Base-by-base conservation (phyloP, 1,140 invertebrate genomes). In the Drosophila persimilis region DNA sequence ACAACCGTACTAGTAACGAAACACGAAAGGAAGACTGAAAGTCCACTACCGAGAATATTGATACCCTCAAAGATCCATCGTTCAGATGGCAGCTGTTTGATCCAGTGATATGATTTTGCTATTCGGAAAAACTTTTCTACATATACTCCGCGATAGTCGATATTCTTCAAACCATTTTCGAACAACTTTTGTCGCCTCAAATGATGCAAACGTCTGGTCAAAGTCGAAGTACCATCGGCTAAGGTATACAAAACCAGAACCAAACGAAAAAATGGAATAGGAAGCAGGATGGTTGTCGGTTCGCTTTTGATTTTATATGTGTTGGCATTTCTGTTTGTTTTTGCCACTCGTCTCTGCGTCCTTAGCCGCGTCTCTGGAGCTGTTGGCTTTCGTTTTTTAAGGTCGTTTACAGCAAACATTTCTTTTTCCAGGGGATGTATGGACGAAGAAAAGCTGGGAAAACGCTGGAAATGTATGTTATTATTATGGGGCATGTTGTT, bases 401-500 rank as follows among this genome's bases (percentile, higher is more conserved):
- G 83, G 84, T 88, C 83, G 83, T 88, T 88, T 88, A 88, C 83
- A 79, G 79, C 81, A 85, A 85, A 85, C 81, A 85, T 78, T 88
- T 78, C 55, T 69, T 81, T 63, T 26, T 24, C 58, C 22, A 24
- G 24, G 31, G 41, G 22, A 13, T 8, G 43, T 7, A 52, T 35
- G 17, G 22, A 26, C 31, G 24, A 41, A 39, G 50, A 20, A 11
- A 47, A 15, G 59, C 13, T 20, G 29, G 39, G 0, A 54, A n/a
- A 20, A 8, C 47, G 45, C 15, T 29, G 57, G 52, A 83, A 83
- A 86, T 88, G 73, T 88, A 78, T 85, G 80, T 86, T 86, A 85
- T 88, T 88, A 88, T 88, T 83, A 88, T 85, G 81, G 83, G 77
- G 73, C 77, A 85, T 86, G 81, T 88, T 88, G 83, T 88, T 88